Conservation (phyloP, 2,888 invertebrate species). For the Pristionchus fissidentatus region DNA sequence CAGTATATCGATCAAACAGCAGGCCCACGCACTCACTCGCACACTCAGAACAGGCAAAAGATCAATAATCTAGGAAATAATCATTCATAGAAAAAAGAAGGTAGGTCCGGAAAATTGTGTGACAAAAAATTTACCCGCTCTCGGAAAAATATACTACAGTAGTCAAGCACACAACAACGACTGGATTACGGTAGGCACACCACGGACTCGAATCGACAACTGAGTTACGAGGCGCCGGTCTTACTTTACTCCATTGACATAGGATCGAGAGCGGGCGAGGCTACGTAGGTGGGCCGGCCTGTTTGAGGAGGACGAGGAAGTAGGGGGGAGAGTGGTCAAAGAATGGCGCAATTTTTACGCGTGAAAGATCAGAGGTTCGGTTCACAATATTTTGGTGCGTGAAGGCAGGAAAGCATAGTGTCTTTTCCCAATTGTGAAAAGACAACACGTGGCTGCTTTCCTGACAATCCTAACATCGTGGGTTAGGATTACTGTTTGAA, state of each 20-base stretch:
- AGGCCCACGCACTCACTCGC: neutral
- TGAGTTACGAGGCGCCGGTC: slow-evolving; percentile 49
- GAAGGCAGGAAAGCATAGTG: no score
- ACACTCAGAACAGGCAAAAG: neutral
- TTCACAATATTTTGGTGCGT: no score
- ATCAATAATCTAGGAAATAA: neutral
- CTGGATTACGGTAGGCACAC: slow-evolving; percentile 17
- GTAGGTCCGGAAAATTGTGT: neutral
- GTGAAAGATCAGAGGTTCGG: no score
- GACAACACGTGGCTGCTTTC: no score
- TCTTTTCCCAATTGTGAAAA: no score
- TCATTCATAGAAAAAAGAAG: neutral
- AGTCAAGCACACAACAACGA: neutral
- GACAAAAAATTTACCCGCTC: no score
- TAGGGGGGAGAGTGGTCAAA: slow-evolving; percentile 12
- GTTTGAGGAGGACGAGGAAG: no score
- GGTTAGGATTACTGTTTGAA: no score
- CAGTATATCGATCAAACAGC: neutral
- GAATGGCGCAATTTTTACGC: no score
- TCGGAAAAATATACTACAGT: neutral
- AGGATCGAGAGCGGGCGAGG: slow-evolving; percentile 72
- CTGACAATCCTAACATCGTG: no score
- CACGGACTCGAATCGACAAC: slow-evolving; percentile 21
- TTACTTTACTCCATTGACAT: slow-evolving; percentile 73
- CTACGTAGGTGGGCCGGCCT: slow-evolving; percentile 73